Conservation (phyloP, 2,113 vertebrate genomes). For the Carettochelys insculpta region DNA sequence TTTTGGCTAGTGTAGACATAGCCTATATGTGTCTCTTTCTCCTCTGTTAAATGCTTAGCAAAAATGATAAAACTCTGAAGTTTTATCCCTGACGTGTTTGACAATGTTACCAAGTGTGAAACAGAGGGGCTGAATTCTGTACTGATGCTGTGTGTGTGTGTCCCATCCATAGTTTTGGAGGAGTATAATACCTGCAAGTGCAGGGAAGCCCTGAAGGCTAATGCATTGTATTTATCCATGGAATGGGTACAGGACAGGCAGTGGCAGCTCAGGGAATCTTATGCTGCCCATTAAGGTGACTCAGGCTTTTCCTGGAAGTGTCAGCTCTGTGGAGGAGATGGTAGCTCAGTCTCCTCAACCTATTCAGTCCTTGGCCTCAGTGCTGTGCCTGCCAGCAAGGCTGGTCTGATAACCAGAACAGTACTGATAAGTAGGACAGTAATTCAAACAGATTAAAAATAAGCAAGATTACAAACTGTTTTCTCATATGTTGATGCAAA, state of each 20-base stretch:
- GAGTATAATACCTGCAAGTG: not conserved
- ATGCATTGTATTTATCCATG: not conserved
- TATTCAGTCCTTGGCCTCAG: not conserved
- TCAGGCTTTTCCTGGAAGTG: not conserved
- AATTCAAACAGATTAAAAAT: not conserved
- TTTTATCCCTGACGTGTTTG: not conserved
- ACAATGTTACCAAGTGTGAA: not conserved
- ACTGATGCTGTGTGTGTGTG: not conserved
- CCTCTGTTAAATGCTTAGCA: not conserved
- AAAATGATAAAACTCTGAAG: not conserved
- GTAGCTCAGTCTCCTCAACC: not conserved
- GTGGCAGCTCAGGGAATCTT: not conserved
- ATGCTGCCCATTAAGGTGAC: not conserved
- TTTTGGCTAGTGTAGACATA: too few species aligned
- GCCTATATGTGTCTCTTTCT: too few species aligned
- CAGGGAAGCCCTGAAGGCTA: not conserved
- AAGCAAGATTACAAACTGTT: accelerated
- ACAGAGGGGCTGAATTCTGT: not conserved
- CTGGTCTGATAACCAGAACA: too few species aligned
- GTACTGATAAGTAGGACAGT: too few species aligned
- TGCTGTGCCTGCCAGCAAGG: not conserved
- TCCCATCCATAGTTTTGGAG: not conserved
- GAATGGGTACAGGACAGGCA: not conserved
- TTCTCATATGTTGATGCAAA: not conserved
- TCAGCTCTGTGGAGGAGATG: not conserved